Evolutionary conservation across 2,797 vertebrate genomes (phyloP).

Genomic region (Parambassis ranga): DNA sequence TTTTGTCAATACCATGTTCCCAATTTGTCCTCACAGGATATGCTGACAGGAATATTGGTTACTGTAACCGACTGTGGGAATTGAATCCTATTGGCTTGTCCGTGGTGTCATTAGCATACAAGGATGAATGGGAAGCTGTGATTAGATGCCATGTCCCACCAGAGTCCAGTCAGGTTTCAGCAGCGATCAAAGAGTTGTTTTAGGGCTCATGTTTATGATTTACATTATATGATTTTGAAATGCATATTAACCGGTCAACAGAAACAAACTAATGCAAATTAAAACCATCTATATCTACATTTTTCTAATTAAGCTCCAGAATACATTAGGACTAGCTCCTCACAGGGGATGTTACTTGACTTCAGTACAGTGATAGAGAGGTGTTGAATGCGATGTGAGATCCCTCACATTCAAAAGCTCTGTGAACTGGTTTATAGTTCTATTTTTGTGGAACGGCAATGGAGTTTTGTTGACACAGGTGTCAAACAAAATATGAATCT

Average conservation of each 20-base stretch:
- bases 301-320: not conserved
- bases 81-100: constrained; percentile 74
- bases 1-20: constrained; percentile 83
- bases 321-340: constrained; percentile 12
- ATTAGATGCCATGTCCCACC: constrained; percentile 47
- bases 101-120: constrained; percentile 69
- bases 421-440: constrained; percentile 4
- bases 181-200: constrained; percentile 19
- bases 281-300: not conserved
- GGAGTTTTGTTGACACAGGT: not conserved
- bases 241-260: constrained; percentile 1
- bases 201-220: not conserved
- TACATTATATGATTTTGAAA: not conserved
- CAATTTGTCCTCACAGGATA: constrained; percentile 79
- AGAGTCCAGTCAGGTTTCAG: constrained; percentile 49
- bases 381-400: not conserved
- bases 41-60: constrained; percentile 83
- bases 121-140: constrained; percentile 68
- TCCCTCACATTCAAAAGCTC: not conserved
- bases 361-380: not conserved
- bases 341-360: constrained; percentile 6
- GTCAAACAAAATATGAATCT: not conserved
- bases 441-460: not conserved
- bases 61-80: constrained; percentile 79
- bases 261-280: not conserved